Conservation (phyloP, 2,888 invertebrate genomes). For the Holacanthella duospinosa region DNA sequence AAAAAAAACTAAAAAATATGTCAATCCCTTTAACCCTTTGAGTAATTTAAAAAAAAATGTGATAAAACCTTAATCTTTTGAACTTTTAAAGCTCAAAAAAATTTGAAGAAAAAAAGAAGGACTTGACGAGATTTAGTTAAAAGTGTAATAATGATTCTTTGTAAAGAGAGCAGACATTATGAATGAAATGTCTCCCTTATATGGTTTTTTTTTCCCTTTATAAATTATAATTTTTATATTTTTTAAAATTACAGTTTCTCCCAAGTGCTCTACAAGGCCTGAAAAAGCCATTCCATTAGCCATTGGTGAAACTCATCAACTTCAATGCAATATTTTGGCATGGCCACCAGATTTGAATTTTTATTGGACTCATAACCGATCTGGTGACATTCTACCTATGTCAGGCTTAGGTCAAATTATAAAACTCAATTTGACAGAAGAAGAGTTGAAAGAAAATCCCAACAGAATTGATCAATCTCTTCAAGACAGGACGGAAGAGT, state of each 20-base stretch:
- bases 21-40: too few relatives aligned
- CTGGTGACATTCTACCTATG: slow-evolving; percentile 7
- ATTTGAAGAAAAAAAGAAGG: too few relatives aligned
- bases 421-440: neutral
- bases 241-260: slow-evolving; percentile 2
- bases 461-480: neutral
- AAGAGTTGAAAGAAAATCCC: neutral
- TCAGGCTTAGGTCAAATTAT: slow-evolving; percentile 7
- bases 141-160: neutral
- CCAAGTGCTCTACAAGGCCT: neutral
- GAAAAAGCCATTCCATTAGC: slow-evolving; percentile 6
- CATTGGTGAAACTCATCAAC: slow-evolving; percentile 27
- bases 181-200: neutral
- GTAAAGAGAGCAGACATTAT: neutral
- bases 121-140: too few relatives aligned
- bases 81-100: too few relatives aligned
- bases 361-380: slow-evolving; percentile 34
- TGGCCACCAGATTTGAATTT: slow-evolving; percentile 36
- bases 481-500: neutral
- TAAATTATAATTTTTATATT: neutral
- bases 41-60: too few relatives aligned
- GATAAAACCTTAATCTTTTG: too few relatives aligned
- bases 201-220: too few relatives aligned
- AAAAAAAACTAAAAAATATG: too few relatives aligned
- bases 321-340: slow-evolving; percentile 30